Conservation (phyloP, 2,888 invertebrate genomes). For the Xylocampa areola region DNA sequence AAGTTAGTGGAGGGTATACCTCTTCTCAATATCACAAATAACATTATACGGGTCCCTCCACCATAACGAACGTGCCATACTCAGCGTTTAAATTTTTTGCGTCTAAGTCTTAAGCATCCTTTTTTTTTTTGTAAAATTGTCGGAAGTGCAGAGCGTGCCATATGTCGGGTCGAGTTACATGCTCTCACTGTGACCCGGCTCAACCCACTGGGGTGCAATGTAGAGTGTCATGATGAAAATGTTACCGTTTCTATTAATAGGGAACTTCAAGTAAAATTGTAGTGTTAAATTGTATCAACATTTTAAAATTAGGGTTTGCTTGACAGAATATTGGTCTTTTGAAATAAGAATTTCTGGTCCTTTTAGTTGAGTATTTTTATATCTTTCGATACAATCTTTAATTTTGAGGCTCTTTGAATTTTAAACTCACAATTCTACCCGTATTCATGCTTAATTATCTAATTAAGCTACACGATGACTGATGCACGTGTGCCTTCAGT, state of each 20-base stretch:
- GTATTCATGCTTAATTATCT: too few relatives aligned
- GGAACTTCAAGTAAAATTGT: not conserved
- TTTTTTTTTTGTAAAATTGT: slow-evolving; percentile 78
- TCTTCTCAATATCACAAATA: not conserved
- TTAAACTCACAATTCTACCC: too few relatives aligned
- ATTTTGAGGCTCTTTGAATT: too few relatives aligned
- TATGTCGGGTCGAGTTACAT: slow-evolving; percentile 79
- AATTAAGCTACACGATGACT: too few relatives aligned
- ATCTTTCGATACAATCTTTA: too few relatives aligned
- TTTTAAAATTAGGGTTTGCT: not conserved
- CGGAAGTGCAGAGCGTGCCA: slow-evolving; percentile 87
- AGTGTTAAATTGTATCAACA: not conserved
- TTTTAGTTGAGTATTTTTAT: too few relatives aligned
- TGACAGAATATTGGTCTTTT: not conserved
- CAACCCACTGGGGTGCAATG: slow-evolving; percentile 23
- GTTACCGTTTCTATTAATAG: slow-evolving; percentile 2
- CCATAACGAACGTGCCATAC: slow-evolving; percentile 17
- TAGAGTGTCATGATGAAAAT: slow-evolving; percentile 28
- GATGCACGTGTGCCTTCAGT: too few relatives aligned
- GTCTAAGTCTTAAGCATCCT: slow-evolving; percentile 48
- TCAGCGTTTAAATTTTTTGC: slow-evolving; percentile 58
- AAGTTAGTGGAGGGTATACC: too few relatives aligned
- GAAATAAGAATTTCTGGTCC: not conserved
- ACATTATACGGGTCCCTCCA: slow-evolving; percentile 41
- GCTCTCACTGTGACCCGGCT: slow-evolving; percentile 55